Evolutionary conservation across 1,140 invertebrate genomes (phyloP).

Genomic region (Drosophila quadrilineata): DNA sequence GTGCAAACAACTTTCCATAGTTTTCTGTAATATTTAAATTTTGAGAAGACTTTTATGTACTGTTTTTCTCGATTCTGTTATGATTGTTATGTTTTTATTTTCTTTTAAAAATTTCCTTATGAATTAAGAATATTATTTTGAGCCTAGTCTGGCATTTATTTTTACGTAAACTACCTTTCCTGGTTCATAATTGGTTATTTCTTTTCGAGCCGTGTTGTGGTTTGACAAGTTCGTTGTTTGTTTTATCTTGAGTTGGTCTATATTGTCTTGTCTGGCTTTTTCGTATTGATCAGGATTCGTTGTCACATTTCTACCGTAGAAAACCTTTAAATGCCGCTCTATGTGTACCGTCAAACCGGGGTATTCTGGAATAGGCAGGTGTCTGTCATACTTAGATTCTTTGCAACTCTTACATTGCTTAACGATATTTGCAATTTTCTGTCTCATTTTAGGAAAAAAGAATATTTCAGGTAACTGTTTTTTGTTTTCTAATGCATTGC

Average conservation of each 20-base stretch:
- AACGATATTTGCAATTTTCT: too few relatives aligned
- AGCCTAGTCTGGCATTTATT: neutral
- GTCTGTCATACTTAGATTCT: too few relatives aligned
- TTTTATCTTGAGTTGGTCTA: neutral
- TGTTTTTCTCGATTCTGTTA: neutral
- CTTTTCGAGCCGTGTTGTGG: neutral
- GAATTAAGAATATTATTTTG: neutral
- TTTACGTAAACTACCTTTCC: neutral
- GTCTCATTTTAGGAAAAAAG: constrained; percentile 32
- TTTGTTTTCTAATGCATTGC: constrained; percentile 25
- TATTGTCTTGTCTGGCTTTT: neutral
- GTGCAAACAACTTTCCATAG: too few relatives aligned
- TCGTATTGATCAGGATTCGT: neutral
- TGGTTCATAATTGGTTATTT: neutral
- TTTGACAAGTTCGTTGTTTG: neutral
- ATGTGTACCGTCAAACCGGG: too few relatives aligned
- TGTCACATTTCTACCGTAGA: neutral
- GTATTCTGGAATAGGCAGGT: too few relatives aligned
- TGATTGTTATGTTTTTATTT: neutral
- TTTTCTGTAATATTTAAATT: too few relatives aligned
- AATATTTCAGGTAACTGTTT: constrained; percentile 30
- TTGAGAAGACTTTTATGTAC: too few relatives aligned
- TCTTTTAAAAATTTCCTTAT: constrained; percentile 1
- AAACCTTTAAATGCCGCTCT: neutral
- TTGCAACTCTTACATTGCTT: too few relatives aligned